These are phyloP conservation scores for Zalophus californianus DNA, from an alignment of 2,797 vertebrate genomes.

Conservation along the genomic window DNA sequence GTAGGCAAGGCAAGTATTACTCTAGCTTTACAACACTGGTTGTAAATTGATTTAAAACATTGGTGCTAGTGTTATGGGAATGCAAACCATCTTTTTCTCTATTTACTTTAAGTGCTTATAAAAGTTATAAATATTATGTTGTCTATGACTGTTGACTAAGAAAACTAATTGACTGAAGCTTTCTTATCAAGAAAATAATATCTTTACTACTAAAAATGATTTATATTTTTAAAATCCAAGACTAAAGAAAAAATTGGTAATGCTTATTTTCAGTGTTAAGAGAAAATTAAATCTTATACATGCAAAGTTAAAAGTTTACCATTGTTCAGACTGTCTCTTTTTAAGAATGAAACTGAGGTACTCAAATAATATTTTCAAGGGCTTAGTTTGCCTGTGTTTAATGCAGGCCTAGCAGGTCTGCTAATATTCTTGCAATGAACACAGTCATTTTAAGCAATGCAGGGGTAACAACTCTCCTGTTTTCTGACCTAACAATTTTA, in stretches of 20 bases:
- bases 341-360: neutral
- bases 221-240: neutral
- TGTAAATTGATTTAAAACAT: neutral
- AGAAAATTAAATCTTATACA: neutral
- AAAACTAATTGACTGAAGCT: neutral
- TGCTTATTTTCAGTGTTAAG: conserved; percentile 7
- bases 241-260: neutral
- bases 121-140: neutral
- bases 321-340: neutral
- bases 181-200: neutral
- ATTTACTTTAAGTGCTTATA: neutral
- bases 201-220: neutral
- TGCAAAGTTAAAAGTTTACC: neutral
- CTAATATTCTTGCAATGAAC: neutral
- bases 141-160: neutral
- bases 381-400: neutral
- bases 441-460: neutral
- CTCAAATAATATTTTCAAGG: neutral
- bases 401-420: neutral
- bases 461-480: neutral
- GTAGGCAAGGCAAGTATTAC: neutral
- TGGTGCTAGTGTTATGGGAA: neutral
- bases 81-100: neutral
- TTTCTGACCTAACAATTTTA: neutral
- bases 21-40: neutral